phyloP scores from a whole-genome alignment of 2,113 vertebrate species.

The Colistium nudipinnis region DNA sequence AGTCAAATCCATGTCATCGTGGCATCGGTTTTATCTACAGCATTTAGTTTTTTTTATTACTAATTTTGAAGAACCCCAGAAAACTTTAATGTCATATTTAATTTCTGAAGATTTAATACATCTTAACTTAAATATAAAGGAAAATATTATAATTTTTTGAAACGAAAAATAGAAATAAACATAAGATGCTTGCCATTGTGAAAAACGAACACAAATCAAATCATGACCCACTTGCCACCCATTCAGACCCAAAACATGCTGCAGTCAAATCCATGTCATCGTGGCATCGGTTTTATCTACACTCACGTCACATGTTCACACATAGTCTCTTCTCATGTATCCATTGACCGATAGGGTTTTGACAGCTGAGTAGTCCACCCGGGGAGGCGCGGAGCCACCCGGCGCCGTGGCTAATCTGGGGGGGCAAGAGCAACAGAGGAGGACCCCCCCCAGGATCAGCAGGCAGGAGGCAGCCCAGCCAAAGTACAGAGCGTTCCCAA shows the following conservation, averaged over 20 bases:
- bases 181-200: neutral
- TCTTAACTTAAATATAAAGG: neutral
- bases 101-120: slow-evolving; percentile 5
- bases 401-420: slow-evolving; percentile 10
- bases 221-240: neutral
- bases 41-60: neutral
- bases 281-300: neutral
- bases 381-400: slow-evolving; percentile 33
- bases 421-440: slow-evolving; percentile 82
- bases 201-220: neutral
- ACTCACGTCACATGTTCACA: slow-evolving; percentile 66
- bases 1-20: neutral
- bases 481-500: slow-evolving; percentile 85
- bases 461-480: slow-evolving; percentile 83
- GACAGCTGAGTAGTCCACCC: slow-evolving; percentile 66
- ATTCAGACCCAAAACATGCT: neutral
- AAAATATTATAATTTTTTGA: neutral
- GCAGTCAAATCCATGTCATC: neutral
- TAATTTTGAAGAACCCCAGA: too few species aligned
- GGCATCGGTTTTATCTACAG: neutral
- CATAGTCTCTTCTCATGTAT: slow-evolving; percentile 80
- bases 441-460: slow-evolving; percentile 77
- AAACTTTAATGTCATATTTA: too few species aligned
- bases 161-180: slow-evolving; percentile 5
- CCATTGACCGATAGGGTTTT: slow-evolving; percentile 70